Evolutionary conservation across 2,888 invertebrate species (phyloP).

Genomic region (Plusia festucae): DNA sequence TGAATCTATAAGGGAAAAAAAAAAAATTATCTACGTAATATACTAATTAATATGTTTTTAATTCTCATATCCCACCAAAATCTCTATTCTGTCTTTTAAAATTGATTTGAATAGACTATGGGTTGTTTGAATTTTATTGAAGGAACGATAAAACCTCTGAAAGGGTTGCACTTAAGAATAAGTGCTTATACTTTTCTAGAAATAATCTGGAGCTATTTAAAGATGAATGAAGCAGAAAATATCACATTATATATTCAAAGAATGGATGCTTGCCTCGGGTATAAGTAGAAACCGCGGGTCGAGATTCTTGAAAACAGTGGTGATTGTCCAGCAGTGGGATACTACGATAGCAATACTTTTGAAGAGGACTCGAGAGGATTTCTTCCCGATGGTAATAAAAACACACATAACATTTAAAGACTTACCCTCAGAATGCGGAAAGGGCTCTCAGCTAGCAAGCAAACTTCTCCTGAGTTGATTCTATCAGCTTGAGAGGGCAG

Average conservation of each 20-base stretch:
- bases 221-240: not conserved
- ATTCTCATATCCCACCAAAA: too few relatives aligned
- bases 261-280: too few relatives aligned
- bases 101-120: not conserved
- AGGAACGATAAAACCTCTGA: not conserved
- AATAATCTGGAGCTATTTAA: not conserved
- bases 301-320: too few relatives aligned
- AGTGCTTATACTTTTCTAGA: not conserved
- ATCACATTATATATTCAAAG: too few relatives aligned
- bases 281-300: too few relatives aligned
- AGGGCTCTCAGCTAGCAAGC: conserved; percentile 93
- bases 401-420: not conserved
- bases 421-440: conserved; percentile 92
- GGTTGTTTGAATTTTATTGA: not conserved
- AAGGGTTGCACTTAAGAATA: not conserved
- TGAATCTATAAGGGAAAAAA: too few relatives aligned
- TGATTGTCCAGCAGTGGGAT: too few relatives aligned
- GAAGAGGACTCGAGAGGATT: too few relatives aligned
- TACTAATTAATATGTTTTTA: too few relatives aligned
- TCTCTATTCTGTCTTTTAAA: not conserved
- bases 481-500: conserved; percentile 77
- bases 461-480: conserved; percentile 89
- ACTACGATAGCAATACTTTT: too few relatives aligned
- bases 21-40: too few relatives aligned
- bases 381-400: too few relatives aligned